Evolutionary conservation across 2,888 invertebrate species (phyloP).

Genomic region (Arrhopalites spinosus): DNA sequence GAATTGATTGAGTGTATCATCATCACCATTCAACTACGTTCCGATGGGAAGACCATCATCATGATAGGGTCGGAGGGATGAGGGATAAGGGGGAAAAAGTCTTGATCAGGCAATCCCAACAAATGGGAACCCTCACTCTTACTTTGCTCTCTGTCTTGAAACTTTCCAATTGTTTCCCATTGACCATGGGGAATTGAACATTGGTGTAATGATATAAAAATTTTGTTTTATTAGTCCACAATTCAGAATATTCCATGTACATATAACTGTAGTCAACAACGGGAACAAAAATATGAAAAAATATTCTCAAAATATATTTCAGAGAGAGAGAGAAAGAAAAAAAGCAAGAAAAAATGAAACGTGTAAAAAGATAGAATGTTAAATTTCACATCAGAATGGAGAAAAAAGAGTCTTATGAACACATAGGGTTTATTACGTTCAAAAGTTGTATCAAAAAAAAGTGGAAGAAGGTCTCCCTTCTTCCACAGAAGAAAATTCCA

Average conservation of each 20-base stretch:
- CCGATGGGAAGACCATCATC: not conserved
- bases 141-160: constrained; percentile 14
- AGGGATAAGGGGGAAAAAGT: not conserved
- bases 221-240: too few relatives aligned
- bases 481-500: constrained; percentile 17
- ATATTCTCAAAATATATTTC: not conserved
- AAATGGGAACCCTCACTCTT: not conserved
- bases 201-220: too few relatives aligned
- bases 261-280: too few relatives aligned
- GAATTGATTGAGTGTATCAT: constrained; percentile 21
- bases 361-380: constrained; percentile 21
- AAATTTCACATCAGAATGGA: too few relatives aligned
- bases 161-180: constrained; percentile 24
- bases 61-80: not conserved
- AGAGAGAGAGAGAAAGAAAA: constrained; percentile 5
- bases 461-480: too few relatives aligned
- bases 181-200: not conserved
- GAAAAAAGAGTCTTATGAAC: too few relatives aligned
- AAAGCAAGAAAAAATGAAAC: not conserved
- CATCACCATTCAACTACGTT: constrained; percentile 1
- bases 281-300: too few relatives aligned
- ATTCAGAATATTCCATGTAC: not conserved
- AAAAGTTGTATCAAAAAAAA: too few relatives aligned
- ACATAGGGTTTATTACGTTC: too few relatives aligned
- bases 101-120: not conserved